Conservation (phyloP, 2,888 invertebrate genomes). For the Caenorhabditis imperialis region DNA sequence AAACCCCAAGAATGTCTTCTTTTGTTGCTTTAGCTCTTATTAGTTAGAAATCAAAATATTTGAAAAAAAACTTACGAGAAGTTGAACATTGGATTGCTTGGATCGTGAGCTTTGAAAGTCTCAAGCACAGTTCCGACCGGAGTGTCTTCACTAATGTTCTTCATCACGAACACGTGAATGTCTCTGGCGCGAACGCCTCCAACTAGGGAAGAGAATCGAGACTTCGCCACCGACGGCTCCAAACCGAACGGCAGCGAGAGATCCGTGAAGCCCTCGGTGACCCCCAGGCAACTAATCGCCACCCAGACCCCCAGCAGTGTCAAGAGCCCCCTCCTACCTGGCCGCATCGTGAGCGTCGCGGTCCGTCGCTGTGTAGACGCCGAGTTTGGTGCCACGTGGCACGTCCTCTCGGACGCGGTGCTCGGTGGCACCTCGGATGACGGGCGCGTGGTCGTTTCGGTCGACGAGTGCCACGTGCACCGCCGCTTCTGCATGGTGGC, state of each 20-base stretch:
- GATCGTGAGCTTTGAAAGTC: constrained; percentile 75
- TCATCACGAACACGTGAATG: constrained; percentile 72
- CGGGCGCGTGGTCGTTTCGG: constrained; percentile 92
- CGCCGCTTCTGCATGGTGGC: constrained; percentile 96
- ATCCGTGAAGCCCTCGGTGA: constrained; percentile 56
- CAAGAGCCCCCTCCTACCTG: constrained; percentile 51
- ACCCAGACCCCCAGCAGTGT: constrained; percentile 23
- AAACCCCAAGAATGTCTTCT: too few species aligned
- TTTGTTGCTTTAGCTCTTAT: too few species aligned
- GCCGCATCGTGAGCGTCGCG: constrained; percentile 89
- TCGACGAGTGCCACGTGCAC: constrained; percentile 93
- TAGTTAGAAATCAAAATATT: constrained; percentile 10
- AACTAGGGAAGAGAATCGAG: constrained; percentile 70
- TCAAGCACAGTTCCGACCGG: constrained; percentile 73
- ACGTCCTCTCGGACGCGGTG: constrained; percentile 87
- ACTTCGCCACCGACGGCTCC: constrained; percentile 62
- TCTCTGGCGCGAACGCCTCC: constrained; percentile 63
- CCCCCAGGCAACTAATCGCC: not conserved
- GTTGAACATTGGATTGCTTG: constrained; percentile 70
- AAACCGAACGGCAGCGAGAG: constrained; percentile 70
- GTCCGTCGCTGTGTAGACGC: constrained; percentile 94
- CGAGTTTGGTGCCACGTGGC: constrained; percentile 89
- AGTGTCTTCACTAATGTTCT: constrained; percentile 76
- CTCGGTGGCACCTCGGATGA: constrained; percentile 79
- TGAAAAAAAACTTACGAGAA: constrained; percentile 71